Evolutionary conservation across 2,888 invertebrate genomes (phyloP), one percentile per base, ranked within the genome.

Genomic region (Leptura quadrifasciata): DNA sequence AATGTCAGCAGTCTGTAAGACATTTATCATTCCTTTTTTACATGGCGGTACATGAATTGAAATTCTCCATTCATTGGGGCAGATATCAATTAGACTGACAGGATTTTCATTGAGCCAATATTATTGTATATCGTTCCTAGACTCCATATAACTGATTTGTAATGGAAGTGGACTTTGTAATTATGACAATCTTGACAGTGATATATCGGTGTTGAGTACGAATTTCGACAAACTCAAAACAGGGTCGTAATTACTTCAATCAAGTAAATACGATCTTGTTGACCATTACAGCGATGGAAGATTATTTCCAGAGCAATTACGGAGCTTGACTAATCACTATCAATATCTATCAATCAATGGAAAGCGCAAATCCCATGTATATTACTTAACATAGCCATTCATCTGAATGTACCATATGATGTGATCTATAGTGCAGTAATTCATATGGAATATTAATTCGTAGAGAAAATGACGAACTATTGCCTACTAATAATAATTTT

Each of bases 221-320:
- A 63, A 63, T 35, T 63, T 31, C 18, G 63, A 63, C 20, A 10
- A 31, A 39, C 20, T n/a, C 18, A 55, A 20, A 17, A 39, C n/a
- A 63, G 63, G 6, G 2, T 55, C 9, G 55, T 31, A 63, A 63
- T 63, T 63, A 39, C 63, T 35, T 31, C 35, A 31, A 31, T 63
- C 31, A 39, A 63, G 27, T 63, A 63, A 17, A 39, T 8, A 18
- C 31, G 63, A 5, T 63, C 63, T 63, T 63, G 63, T 35, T 31
- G 27, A 31, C 31, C n/a, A 63, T 63, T 39, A 47, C 24, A 17
- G 71, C 24, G 21, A 54, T 52, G 54, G 17, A 21, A 17, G 61
- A 71, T 71, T 71, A 60, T 71, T 71, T 71, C 20, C 61, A 24
- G 52, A 47, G 47, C 61, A 52, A 71, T 71, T 61, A 60, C 27